Percentiles rank a stretch among this genome's conserved stretches.
Conservation (phyloP, 2,113 vertebrate species). For the Oophaga pumilio region DNA sequence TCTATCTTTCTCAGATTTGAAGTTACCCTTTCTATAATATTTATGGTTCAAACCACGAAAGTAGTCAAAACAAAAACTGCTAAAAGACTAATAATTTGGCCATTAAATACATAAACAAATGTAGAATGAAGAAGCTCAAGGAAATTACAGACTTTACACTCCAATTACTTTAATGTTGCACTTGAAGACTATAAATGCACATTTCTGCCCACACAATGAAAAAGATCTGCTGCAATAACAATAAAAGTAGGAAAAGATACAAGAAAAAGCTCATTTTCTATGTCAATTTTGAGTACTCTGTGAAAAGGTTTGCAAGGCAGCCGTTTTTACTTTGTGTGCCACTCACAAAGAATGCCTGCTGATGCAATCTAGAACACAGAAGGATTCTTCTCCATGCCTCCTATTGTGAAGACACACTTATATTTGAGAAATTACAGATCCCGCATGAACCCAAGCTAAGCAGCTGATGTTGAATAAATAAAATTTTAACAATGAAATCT, state of each 20-base stretch:
- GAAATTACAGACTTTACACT: slow-evolving; percentile 21
- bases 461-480: slow-evolving; percentile 14
- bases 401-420: slow-evolving; percentile 49
- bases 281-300: slow-evolving; percentile 24
- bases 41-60: background rate
- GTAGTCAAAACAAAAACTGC: background rate
- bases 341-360: slow-evolving; percentile 51
- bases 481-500: slow-evolving; percentile 21
- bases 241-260: background rate
- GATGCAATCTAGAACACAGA: slow-evolving; percentile 45
- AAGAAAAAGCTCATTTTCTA: slow-evolving; percentile 38
- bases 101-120: slow-evolving; percentile 22
- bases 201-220: slow-evolving; percentile 17
- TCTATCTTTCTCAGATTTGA: too few relatives aligned
- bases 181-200: slow-evolving; percentile 9
- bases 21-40: background rate
- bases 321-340: slow-evolving; percentile 32
- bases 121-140: background rate
- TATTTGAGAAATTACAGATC: slow-evolving; percentile 44
- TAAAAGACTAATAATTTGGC: background rate
- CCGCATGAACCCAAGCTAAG: background rate
- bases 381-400: slow-evolving; percentile 31
- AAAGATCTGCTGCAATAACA: slow-evolving; percentile 9
- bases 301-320: slow-evolving; percentile 43
- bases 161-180: slow-evolving; percentile 6